Base-by-base conservation (phyloP, 2,888 invertebrate genomes). In the Ligdia adustata region DNA sequence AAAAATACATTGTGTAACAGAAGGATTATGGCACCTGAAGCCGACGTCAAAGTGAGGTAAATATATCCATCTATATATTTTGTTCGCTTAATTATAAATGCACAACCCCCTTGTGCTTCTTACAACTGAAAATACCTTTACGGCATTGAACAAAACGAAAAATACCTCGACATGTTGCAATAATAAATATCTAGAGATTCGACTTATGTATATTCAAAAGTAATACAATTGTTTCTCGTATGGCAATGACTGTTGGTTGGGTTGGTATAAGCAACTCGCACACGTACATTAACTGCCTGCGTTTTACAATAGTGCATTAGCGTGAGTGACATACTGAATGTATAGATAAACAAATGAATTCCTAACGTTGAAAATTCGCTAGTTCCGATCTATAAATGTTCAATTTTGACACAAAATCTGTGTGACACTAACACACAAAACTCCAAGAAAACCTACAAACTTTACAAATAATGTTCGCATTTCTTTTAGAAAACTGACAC, bases 391-490 rank as follows among this genome's bases (percentile, higher is more conserved):
- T 33, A 31, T 37, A 42, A 18, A 35, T 20, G 27, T 40, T 39
- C 27, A 52, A 38, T 51, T 55, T 57, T 55, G 57, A 61, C 59
- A 52, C 54, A 48, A 27, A 37, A 28, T n/a, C 50, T 41, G 41
- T 39, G 56, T 34, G 26, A 50, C n/a, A n/a, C 48, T 49, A 39
- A 48, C 59, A 46, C 56, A 57, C 58, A 65, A 55, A 60, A 58
- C 49, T 56, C 48, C 45, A 57, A 54, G 62, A 48, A 57, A 57
- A 63, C 60, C 59, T 67, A 65, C 57, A 51, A 55, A 52, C 52
- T 55, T 57, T 60, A 60, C 15, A 41, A 20, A 20, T 7, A 20
- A 20, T 3, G n/a, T n/a, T n/a, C n/a, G n/a, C n/a, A n/a, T n/a
- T 42, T 53, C 32, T 50, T 56, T 49, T 49, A 51, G 46, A 55